Evolutionary conservation across 2,888 invertebrate genomes (phyloP).

Genomic region (Ophion slaviceki): DNA sequence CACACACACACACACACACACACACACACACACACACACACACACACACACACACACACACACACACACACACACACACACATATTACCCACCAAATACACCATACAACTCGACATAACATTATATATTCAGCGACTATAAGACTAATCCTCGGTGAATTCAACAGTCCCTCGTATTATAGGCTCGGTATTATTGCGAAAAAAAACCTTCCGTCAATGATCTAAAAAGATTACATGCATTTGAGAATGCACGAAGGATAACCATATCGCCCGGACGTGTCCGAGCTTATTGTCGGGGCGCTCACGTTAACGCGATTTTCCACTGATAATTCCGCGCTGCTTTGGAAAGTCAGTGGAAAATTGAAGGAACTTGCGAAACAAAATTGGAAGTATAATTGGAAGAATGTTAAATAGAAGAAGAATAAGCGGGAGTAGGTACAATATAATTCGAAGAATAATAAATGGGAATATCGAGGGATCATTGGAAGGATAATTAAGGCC

Average conservation of each 20-base stretch:
- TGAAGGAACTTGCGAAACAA: no score
- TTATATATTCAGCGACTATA: conserved; percentile 55
- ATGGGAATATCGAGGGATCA: no score
- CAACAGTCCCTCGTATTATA: conserved; percentile 52
- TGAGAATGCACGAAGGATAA: conserved; percentile 2
- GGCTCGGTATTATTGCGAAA: conserved; percentile 30
- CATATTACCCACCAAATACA: not conserved
- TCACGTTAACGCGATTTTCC: conserved; percentile 41
- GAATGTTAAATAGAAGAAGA: no score
- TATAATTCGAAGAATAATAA: no score
- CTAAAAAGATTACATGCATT: conserved; percentile 62
- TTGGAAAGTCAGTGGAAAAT: no score
- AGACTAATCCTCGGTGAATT: conserved; percentile 60
- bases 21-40: not conserved
- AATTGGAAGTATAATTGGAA: no score
- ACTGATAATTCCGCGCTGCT: not conserved
- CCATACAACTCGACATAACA: conserved; percentile 14
- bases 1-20: no score
- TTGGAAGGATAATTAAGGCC: no score
- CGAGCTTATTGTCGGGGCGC: conserved; percentile 14
- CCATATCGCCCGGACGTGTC: not conserved
- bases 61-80: no score
- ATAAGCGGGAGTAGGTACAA: no score
- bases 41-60: not conserved
- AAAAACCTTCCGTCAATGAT: conserved; percentile 54